Base-by-base conservation (phyloP, 1,140 invertebrate species). In the Dinothrombium tinctorium region DNA sequence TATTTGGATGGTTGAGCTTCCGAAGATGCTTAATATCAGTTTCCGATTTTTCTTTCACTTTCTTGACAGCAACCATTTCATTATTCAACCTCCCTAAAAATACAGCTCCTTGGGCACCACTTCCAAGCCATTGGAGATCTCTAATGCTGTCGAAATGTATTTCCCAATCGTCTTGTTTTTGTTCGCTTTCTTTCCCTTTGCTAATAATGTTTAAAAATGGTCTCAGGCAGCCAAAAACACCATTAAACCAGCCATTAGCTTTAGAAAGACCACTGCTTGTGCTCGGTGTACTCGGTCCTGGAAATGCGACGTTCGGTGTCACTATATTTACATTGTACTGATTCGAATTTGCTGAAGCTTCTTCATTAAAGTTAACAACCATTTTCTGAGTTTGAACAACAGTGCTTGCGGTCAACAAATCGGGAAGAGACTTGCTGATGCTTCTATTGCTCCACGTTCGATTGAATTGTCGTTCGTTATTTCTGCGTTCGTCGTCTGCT, bases 1-100 rank as follows among this genome's bases (percentile, higher is more conserved):
- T 84, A 56, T 96, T 96, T 5, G 80, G 76, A 59, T 98, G 89
- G 55, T 92, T 87, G 21, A 98, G 67, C 61, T 92, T 89, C 32
- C 79, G 63, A 21, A 98, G 63, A 59, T 95, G 86, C 50, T 73
- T 74, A 42, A 96, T 90, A 54, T 96, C 82, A 17, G 86, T 90
- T 58, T 96, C 89, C 53, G 77, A 76, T 48, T 80, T 71, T 51
- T 94, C 82, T 41, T 73, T 65, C 6, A 96, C 80, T 61, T 95
- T 94, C 59, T 98, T 98, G 2, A 96, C 84, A 15, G 90, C 90
- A 3, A 98, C 83, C 52, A 71, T 69, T 58, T 79, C 73, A 11
- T 12, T 19, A 14, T 25, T 31, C 3, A 33, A 42, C 22, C 23
- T 76, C 0, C 87, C 89, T 35, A 76, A 73, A 57, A 92, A 96